A percentile compares a stretch with the other conserved stretches of the same genome.
Conservation (phyloP, 1,140 invertebrate species). For the Tetragnatha versicolor region DNA sequence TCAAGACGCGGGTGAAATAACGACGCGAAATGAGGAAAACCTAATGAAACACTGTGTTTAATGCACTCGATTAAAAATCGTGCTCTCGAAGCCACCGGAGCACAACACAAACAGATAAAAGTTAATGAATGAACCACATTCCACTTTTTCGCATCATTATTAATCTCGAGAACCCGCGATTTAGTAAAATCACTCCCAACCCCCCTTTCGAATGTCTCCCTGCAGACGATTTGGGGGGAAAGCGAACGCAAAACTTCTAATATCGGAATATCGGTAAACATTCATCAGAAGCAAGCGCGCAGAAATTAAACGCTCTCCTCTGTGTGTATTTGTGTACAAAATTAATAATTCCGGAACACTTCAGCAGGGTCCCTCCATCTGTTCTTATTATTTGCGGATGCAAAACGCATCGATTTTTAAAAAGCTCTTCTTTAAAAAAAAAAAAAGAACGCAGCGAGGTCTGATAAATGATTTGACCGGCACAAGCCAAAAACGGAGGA, state of each 20-base stretch:
- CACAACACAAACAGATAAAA: no score
- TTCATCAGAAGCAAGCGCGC: constrained; percentile 43
- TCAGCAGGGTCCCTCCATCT: no score
- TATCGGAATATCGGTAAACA: constrained; percentile 51
- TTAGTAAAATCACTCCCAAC: neutral
- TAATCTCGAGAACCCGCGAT: no score
- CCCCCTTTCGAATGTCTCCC: neutral
- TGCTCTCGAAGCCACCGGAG: no score
- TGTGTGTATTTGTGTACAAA: constrained; percentile 51
- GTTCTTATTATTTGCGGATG: constrained; percentile 14
- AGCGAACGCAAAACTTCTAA: constrained; percentile 47
- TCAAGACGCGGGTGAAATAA: no score
- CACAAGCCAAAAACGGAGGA: constrained; percentile 25
- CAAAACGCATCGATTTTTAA: constrained; percentile 49
- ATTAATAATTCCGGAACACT: constrained; percentile 48
- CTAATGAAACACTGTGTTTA: no score
- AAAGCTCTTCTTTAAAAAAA: constrained; percentile 22
- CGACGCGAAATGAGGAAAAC: no score
- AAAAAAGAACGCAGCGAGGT: constrained; percentile 32
- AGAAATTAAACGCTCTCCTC: constrained; percentile 35
- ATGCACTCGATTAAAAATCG: no score
- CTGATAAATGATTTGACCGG: constrained; percentile 50
- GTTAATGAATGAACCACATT: no score
- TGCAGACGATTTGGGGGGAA: constrained; percentile 31
- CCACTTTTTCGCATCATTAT: no score